Evolutionary conservation across 2,797 vertebrate species (phyloP).

Genomic region (Lagocephalus sceleratus): DNA sequence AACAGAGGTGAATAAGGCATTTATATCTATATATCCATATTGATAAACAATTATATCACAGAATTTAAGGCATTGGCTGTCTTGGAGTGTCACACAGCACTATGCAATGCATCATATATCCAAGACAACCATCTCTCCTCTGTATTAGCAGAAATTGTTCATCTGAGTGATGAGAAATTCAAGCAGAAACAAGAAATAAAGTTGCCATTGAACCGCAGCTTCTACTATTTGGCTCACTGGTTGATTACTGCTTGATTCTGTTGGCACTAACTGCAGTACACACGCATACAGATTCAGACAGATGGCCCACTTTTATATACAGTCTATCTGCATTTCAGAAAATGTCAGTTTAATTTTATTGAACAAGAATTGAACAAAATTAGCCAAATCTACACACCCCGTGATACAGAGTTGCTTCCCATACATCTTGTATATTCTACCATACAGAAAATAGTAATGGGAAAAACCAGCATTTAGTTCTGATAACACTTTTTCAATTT

Average conservation of each 20-base stretch:
- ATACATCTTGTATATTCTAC: too few relatives aligned
- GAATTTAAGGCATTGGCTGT: constrained; percentile 60
- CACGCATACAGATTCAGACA: constrained; percentile 3
- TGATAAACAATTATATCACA: constrained; percentile 28
- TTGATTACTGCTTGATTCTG: constrained; percentile 8
- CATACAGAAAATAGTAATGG: too few relatives aligned
- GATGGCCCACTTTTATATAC: background rate
- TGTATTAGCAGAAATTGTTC: constrained; percentile 4
- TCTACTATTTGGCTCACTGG: constrained; percentile 41
- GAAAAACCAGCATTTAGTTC: too few relatives aligned
- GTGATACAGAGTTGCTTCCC: too few relatives aligned
- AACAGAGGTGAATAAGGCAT: constrained; percentile 56
- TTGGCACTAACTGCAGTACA: constrained; percentile 35
- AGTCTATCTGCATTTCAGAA: background rate
- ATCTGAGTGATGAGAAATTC: constrained; percentile 8
- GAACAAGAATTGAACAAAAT: too few relatives aligned
- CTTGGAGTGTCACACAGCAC: constrained; percentile 28
- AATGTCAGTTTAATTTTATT: background rate
- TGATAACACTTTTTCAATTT: too few relatives aligned
- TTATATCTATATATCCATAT: constrained; percentile 14
- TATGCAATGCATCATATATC: constrained; percentile 17
- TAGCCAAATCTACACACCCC: too few relatives aligned
- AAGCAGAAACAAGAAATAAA: constrained; percentile 6
- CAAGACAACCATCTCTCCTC: constrained; percentile 19
- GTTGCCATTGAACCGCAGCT: constrained; percentile 4